Conservation (phyloP, 2,797 vertebrate species). For the Melanotaenia nigrans region DNA sequence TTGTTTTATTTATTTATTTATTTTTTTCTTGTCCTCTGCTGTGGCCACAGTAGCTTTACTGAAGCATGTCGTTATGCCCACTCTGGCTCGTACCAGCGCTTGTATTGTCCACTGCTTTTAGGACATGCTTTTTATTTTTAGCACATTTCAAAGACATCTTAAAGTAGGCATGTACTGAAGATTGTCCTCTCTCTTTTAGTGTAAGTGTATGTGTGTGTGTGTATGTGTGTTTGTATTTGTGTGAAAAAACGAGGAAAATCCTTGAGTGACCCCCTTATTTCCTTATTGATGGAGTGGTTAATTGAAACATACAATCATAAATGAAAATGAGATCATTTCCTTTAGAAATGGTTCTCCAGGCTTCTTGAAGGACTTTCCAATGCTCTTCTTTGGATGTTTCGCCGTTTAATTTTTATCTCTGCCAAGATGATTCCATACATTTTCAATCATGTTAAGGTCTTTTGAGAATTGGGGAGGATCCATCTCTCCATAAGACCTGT, state of each 20-base stretch:
- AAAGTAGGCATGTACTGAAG: constrained; percentile 14
- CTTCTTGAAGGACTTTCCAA: no score
- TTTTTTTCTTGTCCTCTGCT: constrained; percentile 33
- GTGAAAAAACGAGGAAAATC: neutral
- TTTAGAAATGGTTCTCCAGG: neutral
- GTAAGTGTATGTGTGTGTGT: neutral
- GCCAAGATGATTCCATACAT: neutral
- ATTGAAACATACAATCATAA: no score
- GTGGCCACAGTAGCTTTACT: constrained; percentile 48
- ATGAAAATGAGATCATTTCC: no score
- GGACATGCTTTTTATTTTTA: constrained; percentile 38
- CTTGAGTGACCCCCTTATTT: neutral
- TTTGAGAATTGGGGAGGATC: no score
- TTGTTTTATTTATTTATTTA: constrained; percentile 7
- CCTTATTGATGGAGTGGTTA: neutral
- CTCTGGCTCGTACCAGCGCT: constrained; percentile 33
- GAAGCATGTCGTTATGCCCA: constrained; percentile 49
- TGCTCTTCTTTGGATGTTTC: neutral
- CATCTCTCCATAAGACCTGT: no score
- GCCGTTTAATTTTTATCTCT: neutral
- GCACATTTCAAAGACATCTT: constrained; percentile 11
- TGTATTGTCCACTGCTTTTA: constrained; percentile 43
- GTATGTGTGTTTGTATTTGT: neutral
- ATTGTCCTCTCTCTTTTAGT: neutral
- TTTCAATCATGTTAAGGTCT: neutral